phyloP scores from a whole-genome alignment of 2,797 vertebrate genomes.

The Oceanodroma leucorhoa region DNA sequence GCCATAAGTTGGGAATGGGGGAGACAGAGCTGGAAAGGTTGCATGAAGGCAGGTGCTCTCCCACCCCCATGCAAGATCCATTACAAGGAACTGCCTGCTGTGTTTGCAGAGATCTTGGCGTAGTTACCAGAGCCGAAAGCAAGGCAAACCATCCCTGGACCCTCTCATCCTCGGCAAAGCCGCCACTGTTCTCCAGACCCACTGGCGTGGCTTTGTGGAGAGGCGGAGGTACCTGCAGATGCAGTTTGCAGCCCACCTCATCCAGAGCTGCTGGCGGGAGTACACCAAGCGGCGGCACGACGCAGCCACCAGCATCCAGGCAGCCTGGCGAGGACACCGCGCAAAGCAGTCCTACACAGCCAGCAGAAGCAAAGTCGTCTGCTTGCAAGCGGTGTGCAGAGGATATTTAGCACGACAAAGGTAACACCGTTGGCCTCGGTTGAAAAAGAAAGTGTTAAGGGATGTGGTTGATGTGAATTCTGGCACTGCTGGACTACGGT shows the following conservation, averaged over 20 bases:
- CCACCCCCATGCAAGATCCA: accelerated
- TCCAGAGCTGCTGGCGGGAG: slow-evolving; percentile 87
- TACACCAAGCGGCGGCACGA: slow-evolving; percentile 60
- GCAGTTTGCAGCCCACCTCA: slow-evolving; percentile 80
- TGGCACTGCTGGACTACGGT: neutral
- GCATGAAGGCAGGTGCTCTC: neutral
- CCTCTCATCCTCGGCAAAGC: slow-evolving; percentile 73
- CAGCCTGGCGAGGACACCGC: slow-evolving; percentile 84
- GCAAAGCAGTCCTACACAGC: slow-evolving; percentile 72
- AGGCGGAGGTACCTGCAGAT: slow-evolving; percentile 80
- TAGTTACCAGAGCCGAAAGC: slow-evolving; percentile 64
- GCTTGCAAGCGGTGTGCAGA: slow-evolving; percentile 82
- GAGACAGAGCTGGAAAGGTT: neutral
- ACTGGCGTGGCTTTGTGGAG: slow-evolving; percentile 86
- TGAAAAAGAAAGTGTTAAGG: accelerated
- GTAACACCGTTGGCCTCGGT: slow-evolving; percentile 44
- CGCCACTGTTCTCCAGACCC: slow-evolving; percentile 82
- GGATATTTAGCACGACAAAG: slow-evolving; percentile 84
- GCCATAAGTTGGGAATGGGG: neutral
- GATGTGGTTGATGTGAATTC: neutral
- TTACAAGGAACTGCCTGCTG: neutral
- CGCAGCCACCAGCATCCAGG: slow-evolving; percentile 86
- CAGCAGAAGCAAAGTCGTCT: slow-evolving; percentile 70
- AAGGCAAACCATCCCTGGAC: slow-evolving; percentile 51
- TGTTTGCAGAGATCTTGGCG: slow-evolving; percentile 88